Percentiles rank a stretch among this genome's conserved stretches.
Conservation (phyloP, 53 echinoderm and acorn worm genomes). For the Temnopleurus reevesii region DNA sequence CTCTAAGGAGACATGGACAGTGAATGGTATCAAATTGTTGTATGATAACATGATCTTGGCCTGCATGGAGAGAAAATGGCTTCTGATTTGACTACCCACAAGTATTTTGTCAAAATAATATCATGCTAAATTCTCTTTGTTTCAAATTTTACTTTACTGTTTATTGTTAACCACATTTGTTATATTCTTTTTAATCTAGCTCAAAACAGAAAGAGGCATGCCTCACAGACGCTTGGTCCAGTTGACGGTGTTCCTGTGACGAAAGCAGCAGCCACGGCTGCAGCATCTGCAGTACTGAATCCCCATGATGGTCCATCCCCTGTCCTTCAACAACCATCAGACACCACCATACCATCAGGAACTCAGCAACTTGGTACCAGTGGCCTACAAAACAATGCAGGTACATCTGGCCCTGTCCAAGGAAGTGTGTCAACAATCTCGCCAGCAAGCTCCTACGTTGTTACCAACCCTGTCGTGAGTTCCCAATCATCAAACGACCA, state of each 20-base stretch:
- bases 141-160: too few relatives aligned
- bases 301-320: background rate
- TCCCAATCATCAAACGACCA: background rate
- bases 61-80: too few relatives aligned
- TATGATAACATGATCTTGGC: too few relatives aligned
- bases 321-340: background rate
- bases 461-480: background rate
- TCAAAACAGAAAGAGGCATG: background rate
- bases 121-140: too few relatives aligned
- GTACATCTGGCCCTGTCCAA: background rate
- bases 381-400: background rate
- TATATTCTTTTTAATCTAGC: too few relatives aligned
- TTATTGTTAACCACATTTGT: too few relatives aligned
- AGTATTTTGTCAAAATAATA: too few relatives aligned
- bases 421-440: background rate
- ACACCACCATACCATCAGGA: background rate
- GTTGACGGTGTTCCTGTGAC: background rate
- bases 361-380: background rate
- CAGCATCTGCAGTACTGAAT: too few relatives aligned
- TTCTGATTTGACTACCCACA: too few relatives aligned
- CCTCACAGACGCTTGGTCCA: background rate
- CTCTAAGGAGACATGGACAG: too few relatives aligned
- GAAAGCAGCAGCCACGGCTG: background rate
- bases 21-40: too few relatives aligned
- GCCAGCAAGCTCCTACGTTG: background rate